Conservation (phyloP, 1,140 invertebrate species). For the Drosophila prosaltans region DNA sequence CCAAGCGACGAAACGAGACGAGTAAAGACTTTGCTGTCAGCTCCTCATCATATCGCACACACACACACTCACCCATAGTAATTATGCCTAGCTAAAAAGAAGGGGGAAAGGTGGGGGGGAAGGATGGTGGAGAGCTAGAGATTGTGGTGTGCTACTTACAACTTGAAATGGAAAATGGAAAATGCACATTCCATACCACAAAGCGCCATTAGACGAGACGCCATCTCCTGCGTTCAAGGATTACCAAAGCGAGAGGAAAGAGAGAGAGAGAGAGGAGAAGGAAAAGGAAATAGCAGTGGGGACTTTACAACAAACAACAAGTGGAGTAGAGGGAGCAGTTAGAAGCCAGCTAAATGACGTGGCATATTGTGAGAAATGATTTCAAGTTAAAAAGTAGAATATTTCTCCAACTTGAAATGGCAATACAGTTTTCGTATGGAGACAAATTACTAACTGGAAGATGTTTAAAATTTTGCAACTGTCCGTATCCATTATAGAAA, state of each 20-base stretch:
- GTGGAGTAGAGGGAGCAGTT: slow-evolving; percentile 8
- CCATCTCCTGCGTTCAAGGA: slow-evolving; percentile 50
- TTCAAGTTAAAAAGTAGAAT: background rate
- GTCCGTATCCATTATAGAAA: background rate
- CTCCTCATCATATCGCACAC: slow-evolving; percentile 51
- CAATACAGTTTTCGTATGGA: background rate
- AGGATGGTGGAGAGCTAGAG: background rate
- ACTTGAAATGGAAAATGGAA: slow-evolving; percentile 50
- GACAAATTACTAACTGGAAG: background rate
- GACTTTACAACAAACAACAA: slow-evolving; percentile 13
- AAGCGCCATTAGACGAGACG: slow-evolving; percentile 63
- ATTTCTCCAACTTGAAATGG: background rate
- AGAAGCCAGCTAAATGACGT: slow-evolving; percentile 1
- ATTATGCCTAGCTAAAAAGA: slow-evolving; percentile 70
- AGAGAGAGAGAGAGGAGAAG: background rate
- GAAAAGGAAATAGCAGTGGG: slow-evolving; percentile 4
- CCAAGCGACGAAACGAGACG: slow-evolving; percentile 28
- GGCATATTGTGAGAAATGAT: slow-evolving; percentile 12
- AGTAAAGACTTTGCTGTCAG: slow-evolving; percentile 55
- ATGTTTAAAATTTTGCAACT: background rate
- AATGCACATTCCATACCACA: slow-evolving; percentile 73
- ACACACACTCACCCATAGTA: slow-evolving; percentile 43
- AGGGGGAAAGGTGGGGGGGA: slow-evolving; percentile 43
- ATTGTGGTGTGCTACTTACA: slow-evolving; percentile 58
- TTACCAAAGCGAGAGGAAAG: slow-evolving; percentile 43